phyloP scores from a whole-genome alignment of 2,797 vertebrate species.

The Distichodus sexfasciatus region DNA sequence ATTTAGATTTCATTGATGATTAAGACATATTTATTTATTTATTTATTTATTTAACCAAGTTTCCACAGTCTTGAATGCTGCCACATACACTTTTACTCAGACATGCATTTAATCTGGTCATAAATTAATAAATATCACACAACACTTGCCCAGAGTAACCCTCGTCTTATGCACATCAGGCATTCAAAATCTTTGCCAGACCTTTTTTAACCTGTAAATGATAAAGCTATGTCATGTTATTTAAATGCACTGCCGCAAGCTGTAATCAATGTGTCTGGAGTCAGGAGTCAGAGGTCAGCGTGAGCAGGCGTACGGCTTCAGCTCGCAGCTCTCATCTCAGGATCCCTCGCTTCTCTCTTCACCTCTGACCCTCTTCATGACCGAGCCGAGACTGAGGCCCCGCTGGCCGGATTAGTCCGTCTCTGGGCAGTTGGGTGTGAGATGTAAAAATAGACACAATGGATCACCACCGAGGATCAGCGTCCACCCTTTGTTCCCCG shows the following conservation, averaged over 20 bases:
- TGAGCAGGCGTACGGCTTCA: not conserved
- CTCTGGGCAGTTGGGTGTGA: constrained; percentile 36
- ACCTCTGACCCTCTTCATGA: constrained; percentile 34
- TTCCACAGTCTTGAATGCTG: no score
- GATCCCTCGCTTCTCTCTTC: constrained; percentile 11
- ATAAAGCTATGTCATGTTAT: not conserved
- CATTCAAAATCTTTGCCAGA: no score
- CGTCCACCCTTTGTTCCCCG: constrained; percentile 64
- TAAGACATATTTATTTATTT: no score
- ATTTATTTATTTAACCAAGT: no score
- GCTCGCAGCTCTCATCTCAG: not conserved
- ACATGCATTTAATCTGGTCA: no score
- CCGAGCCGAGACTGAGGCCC: constrained; percentile 23
- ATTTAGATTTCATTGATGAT: no score
- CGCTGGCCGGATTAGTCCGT: constrained; percentile 48
- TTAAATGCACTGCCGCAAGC: not conserved
- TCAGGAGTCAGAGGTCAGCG: constrained; percentile 8
- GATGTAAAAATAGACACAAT: constrained; percentile 68
- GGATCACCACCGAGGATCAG: constrained; percentile 59
- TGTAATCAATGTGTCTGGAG: not conserved
- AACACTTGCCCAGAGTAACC: no score
- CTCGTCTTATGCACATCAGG: no score
- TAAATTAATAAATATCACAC: no score
- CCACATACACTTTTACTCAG: no score
- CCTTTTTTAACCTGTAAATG: not conserved